These are phyloP conservation scores for Nasua narica DNA, from an alignment of 2,797 vertebrate species.

Conservation along the genomic window DNA sequence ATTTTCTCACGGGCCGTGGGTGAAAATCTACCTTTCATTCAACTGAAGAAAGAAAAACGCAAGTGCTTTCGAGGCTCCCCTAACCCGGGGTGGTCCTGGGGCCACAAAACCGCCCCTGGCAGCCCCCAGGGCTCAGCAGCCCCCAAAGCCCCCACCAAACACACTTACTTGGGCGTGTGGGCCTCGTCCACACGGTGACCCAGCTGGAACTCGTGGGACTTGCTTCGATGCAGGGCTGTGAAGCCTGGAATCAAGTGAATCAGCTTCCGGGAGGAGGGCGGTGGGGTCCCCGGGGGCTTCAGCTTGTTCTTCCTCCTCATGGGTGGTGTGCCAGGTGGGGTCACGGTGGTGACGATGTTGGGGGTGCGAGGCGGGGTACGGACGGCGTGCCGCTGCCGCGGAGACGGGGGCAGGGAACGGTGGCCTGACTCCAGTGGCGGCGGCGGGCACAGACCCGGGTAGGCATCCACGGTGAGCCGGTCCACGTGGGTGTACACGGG, in stretches of 20 bases:
- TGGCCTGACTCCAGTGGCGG: slow-evolving; percentile 86
- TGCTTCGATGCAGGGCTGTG: slow-evolving; percentile 96
- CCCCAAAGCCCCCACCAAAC: not conserved
- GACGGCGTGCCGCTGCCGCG: slow-evolving; percentile 92
- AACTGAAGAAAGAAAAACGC: not conserved
- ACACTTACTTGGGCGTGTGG: slow-evolving; percentile 95
- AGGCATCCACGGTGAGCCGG: slow-evolving; percentile 89
- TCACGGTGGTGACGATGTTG: slow-evolving; percentile 92
- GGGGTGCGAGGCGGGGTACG: slow-evolving; percentile 94
- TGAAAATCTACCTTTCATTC: not conserved
- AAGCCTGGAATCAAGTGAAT: slow-evolving; percentile 97
- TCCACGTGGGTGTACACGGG: slow-evolving; percentile 87
- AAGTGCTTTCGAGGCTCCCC: rapidly evolving
- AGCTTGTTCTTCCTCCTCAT: slow-evolving; percentile 92
- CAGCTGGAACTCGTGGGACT: slow-evolving; percentile 98
- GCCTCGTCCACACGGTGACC: slow-evolving; percentile 93
- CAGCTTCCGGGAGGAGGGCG: slow-evolving; percentile 94
- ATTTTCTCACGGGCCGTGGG: not conserved
- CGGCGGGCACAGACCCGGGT: slow-evolving; percentile 80
- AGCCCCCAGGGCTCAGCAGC: not conserved
- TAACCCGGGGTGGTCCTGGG: no score
- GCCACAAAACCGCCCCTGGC: rapidly evolving
- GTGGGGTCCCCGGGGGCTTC: slow-evolving; percentile 95
- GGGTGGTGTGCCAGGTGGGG: slow-evolving; percentile 92
- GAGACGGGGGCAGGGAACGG: slow-evolving; percentile 94